phyloP scores from a whole-genome alignment of 2,113 vertebrate species.

The Coryphaenoides rupestris region DNA sequence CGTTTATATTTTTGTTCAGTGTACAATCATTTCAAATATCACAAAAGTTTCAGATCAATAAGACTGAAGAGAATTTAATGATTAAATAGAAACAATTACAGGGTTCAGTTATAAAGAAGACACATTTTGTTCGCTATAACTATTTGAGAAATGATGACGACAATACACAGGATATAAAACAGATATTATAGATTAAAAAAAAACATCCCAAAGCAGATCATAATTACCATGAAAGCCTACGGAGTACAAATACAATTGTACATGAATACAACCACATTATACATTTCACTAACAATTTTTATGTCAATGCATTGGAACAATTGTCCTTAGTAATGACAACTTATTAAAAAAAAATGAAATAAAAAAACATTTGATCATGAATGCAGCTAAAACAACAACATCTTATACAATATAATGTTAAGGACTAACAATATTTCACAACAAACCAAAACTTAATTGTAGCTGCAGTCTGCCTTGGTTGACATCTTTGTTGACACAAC shows the following conservation, averaged over 20 bases:
- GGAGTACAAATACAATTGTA: neutral
- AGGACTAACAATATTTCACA: slow-evolving; percentile 1
- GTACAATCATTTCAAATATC: too few relatives aligned
- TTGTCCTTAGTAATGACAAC: neutral
- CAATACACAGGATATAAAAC: slow-evolving; percentile 21
- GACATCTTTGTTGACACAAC: slow-evolving; percentile 26
- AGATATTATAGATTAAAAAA: neutral
- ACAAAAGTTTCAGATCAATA: too few relatives aligned
- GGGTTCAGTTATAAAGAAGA: too few relatives aligned
- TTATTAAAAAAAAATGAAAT: neutral
- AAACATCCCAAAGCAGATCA: neutral
- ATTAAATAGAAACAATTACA: too few relatives aligned
- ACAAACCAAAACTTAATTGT: slow-evolving; percentile 15
- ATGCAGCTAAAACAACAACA: neutral
- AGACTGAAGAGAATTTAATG: too few relatives aligned
- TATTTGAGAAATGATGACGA: neutral
- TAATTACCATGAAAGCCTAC: slow-evolving; percentile 23
- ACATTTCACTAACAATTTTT: slow-evolving; percentile 2
- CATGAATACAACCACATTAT: slow-evolving; percentile 4
- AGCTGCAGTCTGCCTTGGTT: slow-evolving; percentile 37
- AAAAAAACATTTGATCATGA: neutral
- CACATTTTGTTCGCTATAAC: too few relatives aligned
- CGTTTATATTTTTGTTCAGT: too few relatives aligned
- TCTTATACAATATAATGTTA: slow-evolving; percentile 4
- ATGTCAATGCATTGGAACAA: neutral